Evolutionary conservation across 2,888 invertebrate genomes (phyloP), one percentile per base, ranked within the genome.

Genomic region (Cosmia trapezina): DNA sequence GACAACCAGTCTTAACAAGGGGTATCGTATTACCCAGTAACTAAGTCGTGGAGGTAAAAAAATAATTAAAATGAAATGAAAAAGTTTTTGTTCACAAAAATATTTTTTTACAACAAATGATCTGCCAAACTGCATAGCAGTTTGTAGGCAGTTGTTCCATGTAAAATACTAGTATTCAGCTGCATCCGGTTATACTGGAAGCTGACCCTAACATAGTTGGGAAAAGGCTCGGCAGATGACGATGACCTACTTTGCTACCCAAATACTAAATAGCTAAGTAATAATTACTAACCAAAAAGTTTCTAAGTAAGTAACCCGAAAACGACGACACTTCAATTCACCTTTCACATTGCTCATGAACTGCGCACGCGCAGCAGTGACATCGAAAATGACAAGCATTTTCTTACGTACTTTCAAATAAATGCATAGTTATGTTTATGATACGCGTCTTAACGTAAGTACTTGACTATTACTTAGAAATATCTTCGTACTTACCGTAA

Each of bases 311-410:
- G 5, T 19, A 17, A 47, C 22, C 49, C 33, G 14, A 77, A 77
- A 68, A 54, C 41, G 33, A 22, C 43, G 70, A 62, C 62, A 70
- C 54, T 28, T 19, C 14, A 51, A 62, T 65, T 47, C 65, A 66
- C 80, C 72, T 76, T 78, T 78, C 79, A 76, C 79, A 61, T 70
- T 64, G 60, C 12, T 37, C 54, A n/a, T 60, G 63, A 77, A 54
- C 60, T 69, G 56, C 63, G 56, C 59, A 17, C 22, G 33, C 79
- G 72, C 54, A 45, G 28, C 19, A 41, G 64, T 45, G 37, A 61
- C 45, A 72, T 53, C 72, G 19, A 63, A 53, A 78, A 70, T 70
- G 70, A 73, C 80, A 65, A 72, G 61, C 56, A 43, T 72, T 62
- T 79, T 66, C 49, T 56, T 51, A 45, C 59, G 19, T 11, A 54